Conservation (phyloP, 1,140 invertebrate genomes). For the Vollenhovia emeryi region DNA sequence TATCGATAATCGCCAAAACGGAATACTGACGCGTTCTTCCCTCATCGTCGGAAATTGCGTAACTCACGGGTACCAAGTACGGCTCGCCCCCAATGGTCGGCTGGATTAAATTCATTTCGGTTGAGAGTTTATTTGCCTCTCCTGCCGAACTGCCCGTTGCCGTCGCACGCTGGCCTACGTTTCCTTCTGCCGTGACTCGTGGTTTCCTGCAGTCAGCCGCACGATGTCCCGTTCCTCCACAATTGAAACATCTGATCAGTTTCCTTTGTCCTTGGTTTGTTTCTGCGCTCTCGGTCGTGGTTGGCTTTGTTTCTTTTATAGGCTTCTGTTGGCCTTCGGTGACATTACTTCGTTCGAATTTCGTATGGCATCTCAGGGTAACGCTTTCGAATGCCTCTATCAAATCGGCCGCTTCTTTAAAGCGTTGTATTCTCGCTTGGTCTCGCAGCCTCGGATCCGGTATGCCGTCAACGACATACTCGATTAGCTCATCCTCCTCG, state of each 20-base stretch:
- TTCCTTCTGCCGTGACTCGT: too few relatives aligned
- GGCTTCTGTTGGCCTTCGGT: neutral
- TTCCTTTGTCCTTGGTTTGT: neutral
- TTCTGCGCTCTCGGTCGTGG: neutral
- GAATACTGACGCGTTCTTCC: neutral
- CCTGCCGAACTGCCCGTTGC: too few relatives aligned
- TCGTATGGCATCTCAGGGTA: neutral
- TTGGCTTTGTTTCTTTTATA: neutral
- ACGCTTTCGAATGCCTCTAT: constrained; percentile 30
- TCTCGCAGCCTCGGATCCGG: neutral
- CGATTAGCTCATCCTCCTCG: neutral
- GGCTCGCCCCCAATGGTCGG: neutral
- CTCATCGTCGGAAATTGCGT: neutral
- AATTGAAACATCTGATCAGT: neutral
- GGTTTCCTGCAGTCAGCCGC: neutral
- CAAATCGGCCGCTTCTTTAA: neutral
- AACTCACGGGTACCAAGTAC: neutral
- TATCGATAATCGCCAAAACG: neutral
- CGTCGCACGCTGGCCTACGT: too few relatives aligned
- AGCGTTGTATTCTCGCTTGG: neutral
- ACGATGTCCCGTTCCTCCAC: neutral
- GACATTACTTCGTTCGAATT: neutral
- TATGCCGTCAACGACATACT: constrained; percentile 16
- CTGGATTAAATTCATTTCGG: neutral
- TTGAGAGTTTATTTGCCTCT: neutral